phyloP scores from a whole-genome alignment of 2,888 invertebrate genomes.

The Alcis repandata region DNA sequence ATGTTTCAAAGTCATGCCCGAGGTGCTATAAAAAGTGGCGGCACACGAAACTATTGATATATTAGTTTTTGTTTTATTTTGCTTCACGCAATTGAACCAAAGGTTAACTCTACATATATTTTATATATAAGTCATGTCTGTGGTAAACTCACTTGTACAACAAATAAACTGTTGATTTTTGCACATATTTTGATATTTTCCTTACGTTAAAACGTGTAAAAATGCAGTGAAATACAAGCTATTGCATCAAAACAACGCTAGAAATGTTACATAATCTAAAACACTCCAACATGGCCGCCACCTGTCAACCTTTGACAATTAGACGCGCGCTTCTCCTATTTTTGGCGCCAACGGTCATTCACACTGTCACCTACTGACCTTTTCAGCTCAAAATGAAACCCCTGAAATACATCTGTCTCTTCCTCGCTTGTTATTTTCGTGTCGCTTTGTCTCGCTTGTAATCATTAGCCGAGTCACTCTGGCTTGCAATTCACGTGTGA shows the following conservation, averaged over 20 bases:
- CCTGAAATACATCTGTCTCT: slow-evolving; percentile 47
- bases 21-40: too few relatives aligned
- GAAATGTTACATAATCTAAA: slow-evolving; percentile 28
- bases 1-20: too few relatives aligned
- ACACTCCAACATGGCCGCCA: slow-evolving; percentile 42
- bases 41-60: too few relatives aligned
- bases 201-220: too few relatives aligned
- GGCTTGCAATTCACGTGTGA: slow-evolving; percentile 8
- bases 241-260: background rate
- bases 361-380: slow-evolving; percentile 63
- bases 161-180: too few relatives aligned
- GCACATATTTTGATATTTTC: too few relatives aligned
- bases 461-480: slow-evolving; percentile 55
- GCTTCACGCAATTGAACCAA: too few relatives aligned
- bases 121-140: too few relatives aligned
- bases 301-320: slow-evolving; percentile 49
- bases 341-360: slow-evolving; percentile 69
- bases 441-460: slow-evolving; percentile 51
- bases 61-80: too few relatives aligned
- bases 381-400: slow-evolving; percentile 50
- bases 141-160: too few relatives aligned
- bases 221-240: background rate
- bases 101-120: too few relatives aligned
- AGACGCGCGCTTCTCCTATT: slow-evolving; percentile 53
- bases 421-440: slow-evolving; percentile 30